Base-by-base conservation (phyloP, 2,113 vertebrate genomes). In the Pollachius pollachius region DNA sequence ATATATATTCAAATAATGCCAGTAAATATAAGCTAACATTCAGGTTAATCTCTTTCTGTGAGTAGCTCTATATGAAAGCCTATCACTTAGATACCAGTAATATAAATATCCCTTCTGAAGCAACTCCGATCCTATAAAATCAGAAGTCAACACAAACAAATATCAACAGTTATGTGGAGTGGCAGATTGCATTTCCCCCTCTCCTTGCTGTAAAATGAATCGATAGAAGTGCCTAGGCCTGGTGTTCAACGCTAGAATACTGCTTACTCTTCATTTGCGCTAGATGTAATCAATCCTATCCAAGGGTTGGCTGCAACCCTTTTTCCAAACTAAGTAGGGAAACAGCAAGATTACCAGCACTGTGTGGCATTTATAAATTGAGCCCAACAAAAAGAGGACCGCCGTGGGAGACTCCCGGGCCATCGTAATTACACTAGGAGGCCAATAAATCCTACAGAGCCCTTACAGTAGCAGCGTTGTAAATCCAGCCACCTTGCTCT, bases 321-420 rank as follows among this genome's bases (percentile, higher is more conserved):
- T 81, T 82, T 9, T 56, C 77, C 84, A 84, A 84, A 89, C 84
- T 79, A 79, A 87, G 88, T 80, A 77, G 77, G 85, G 85, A 83
- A 86, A 90, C 77, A 65, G 81, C 81, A 75, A 76, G 85, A 90
- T 90, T 88, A 89, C 89, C 88, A 69, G 71, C 74, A 71, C 75
- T 18, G 79, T 18, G 79, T 86, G 87, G 87, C 87, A 89, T 89
- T 91, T 89, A 92, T 88, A 86, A 90, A 91, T 89, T 84, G 87
- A 87, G 74, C 67, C 76, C 81, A 86, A 88, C 19, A 71, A 88
- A 71, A 80, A 63, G 69, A 77, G 77, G 82, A 69, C 81, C 83
- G 84, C 69, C 56, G 30, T 34, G 34, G 80, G 84, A 87, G 83
- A 83, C 83, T 82, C 81, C 75, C 60, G n/a, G 23, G 80, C 80